Evolutionary conservation across 2,113 vertebrate genomes (phyloP).

Genomic region (Gasterosteus nipponicus): DNA sequence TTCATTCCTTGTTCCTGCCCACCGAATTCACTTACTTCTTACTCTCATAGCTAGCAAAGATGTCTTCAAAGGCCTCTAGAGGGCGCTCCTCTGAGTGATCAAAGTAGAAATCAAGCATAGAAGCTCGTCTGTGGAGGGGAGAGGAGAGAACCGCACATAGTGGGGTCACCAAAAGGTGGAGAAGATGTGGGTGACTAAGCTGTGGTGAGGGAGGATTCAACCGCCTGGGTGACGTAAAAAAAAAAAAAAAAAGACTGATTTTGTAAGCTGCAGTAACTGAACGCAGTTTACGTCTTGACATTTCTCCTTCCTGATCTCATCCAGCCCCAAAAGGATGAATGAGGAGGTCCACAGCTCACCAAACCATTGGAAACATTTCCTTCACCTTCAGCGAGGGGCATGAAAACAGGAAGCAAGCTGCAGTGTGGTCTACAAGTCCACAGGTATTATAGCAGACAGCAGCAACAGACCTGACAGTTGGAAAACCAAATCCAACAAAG

Average conservation of each 20-base stretch:
- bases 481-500: conserved; percentile 25
- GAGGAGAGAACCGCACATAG: conserved; percentile 80
- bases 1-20: conserved; percentile 53
- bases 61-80: conserved; percentile 97
- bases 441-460: conserved; percentile 1
- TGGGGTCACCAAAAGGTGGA: conserved; percentile 73
- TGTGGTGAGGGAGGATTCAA: conserved; percentile 57
- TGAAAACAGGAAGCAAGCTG: background rate
- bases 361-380: conserved; percentile 23
- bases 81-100: conserved; percentile 96
- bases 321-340: conserved; percentile 28
- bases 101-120: conserved; percentile 99
- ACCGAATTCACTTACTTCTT: conserved; percentile 94
- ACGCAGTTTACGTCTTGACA: conserved; percentile 15
- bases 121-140: conserved; percentile 89
- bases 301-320: conserved; percentile 50
- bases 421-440: conserved; percentile 9
- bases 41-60: conserved; percentile 97
- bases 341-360: conserved; percentile 36
- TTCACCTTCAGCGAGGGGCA: conserved; percentile 17
- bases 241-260: conserved; percentile 10
- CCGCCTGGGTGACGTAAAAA: background rate
- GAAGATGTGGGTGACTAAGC: conserved; percentile 58
- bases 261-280: background rate
- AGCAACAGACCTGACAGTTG: conserved; percentile 19